Evolutionary conservation across 2,888 invertebrate genomes (phyloP).

Genomic region (Dendrolimus pini): DNA sequence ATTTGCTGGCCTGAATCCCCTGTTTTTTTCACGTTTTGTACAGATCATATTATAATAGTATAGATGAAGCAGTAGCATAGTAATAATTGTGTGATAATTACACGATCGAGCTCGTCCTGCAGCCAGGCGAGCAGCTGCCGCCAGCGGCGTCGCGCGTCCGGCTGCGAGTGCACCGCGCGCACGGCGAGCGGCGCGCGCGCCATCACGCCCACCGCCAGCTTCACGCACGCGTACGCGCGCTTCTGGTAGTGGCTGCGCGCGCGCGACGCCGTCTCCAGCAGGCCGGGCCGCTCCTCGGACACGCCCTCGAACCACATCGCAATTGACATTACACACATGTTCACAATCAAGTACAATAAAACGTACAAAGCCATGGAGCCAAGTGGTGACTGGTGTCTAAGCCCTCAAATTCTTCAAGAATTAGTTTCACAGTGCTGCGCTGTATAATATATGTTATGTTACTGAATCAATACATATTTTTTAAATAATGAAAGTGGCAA

Average conservation of each 20-base stretch:
- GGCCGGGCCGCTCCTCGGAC: conserved; percentile 86
- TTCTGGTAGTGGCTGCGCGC: conserved; percentile 97
- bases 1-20: no score
- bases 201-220: conserved; percentile 94
- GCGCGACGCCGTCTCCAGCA: conserved; percentile 94
- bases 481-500: no score
- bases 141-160: conserved; percentile 91
- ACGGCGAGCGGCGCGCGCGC: conserved; percentile 88
- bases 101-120: conserved; percentile 94
- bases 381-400: no score
- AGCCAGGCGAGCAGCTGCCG: conserved; percentile 94
- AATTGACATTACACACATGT: background rate
- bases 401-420: no score
- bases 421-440: no score
- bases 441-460: no score
- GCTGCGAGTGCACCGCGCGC: conserved; percentile 85
- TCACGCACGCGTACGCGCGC: conserved; percentile 97
- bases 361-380: no score
- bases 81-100: conserved; percentile 28
- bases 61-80: no score
- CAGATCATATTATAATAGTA: no score
- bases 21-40: no score
- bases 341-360: background rate
- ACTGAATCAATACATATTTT: no score
- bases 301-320: conserved; percentile 39